Conservation (phyloP, 2,797 vertebrate genomes). For the Falco novaeseelandiae region DNA sequence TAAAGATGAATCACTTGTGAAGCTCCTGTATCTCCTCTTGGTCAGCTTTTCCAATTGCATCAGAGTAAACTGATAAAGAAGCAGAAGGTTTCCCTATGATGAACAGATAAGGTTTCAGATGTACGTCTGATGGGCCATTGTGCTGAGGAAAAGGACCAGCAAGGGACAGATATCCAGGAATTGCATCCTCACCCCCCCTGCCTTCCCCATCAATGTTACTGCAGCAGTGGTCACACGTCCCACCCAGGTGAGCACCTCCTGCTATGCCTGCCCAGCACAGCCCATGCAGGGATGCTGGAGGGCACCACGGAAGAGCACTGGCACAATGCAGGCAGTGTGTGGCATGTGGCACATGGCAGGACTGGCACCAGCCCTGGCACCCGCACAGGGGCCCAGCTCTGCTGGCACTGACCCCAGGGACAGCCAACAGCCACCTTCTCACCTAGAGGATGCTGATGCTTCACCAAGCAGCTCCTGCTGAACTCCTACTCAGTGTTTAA, state of each 20-base stretch:
- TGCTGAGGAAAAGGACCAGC: background rate
- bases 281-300: background rate
- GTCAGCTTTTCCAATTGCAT: background rate
- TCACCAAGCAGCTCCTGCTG: background rate
- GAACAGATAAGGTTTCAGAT: background rate
- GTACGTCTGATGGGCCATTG: accelerated
- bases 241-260: background rate
- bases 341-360: background rate
- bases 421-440: background rate
- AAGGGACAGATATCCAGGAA: background rate
- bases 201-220: background rate
- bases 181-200: background rate
- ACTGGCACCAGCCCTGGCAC: accelerated
- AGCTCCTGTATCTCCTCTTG: background rate
- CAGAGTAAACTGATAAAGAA: background rate
- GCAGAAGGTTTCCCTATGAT: background rate
- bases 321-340: accelerated
- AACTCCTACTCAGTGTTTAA: background rate
- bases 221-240: background rate
- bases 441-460: background rate
- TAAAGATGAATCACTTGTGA: background rate
- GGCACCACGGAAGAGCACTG: background rate
- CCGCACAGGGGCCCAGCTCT: no score
- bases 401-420: background rate
- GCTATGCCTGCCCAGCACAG: background rate